phyloP scores from a whole-genome alignment of 2,797 vertebrate species.

The Sciurus vulgaris region DNA sequence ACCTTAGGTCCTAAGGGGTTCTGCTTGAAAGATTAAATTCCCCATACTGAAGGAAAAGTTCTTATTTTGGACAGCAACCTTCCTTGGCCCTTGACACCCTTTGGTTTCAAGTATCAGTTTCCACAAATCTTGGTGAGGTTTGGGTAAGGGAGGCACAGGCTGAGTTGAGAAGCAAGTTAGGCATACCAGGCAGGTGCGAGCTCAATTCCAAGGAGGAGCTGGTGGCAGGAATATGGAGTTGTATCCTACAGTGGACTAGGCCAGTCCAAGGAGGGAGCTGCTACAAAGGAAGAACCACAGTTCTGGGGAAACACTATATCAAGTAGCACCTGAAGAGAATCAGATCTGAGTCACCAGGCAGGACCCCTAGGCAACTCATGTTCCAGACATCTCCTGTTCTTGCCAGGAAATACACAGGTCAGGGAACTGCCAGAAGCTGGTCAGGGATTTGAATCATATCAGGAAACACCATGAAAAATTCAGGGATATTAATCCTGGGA shows the following conservation, averaged over 20 bases:
- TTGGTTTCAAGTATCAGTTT: slow-evolving; percentile 63
- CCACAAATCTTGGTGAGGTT: slow-evolving; percentile 57
- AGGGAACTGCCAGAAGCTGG: background rate
- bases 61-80: background rate
- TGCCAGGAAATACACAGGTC: background rate
- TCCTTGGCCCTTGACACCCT: no score
- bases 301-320: background rate
- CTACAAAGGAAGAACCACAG: background rate
- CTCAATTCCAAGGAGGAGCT: no score
- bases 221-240: background rate
- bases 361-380: background rate
- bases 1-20: rapidly evolving
- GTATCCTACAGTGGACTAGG: background rate
- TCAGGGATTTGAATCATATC: background rate
- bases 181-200: no score
- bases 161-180: background rate
- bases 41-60: background rate
- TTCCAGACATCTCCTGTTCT: background rate
- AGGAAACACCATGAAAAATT: no score
- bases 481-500: background rate
- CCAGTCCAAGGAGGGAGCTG: background rate
- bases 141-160: no score
- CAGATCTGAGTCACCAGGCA: background rate
- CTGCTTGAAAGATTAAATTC: background rate
- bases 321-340: no score